Conservation (phyloP, 2,888 invertebrate species). For the Elgonia sp. region DNA sequence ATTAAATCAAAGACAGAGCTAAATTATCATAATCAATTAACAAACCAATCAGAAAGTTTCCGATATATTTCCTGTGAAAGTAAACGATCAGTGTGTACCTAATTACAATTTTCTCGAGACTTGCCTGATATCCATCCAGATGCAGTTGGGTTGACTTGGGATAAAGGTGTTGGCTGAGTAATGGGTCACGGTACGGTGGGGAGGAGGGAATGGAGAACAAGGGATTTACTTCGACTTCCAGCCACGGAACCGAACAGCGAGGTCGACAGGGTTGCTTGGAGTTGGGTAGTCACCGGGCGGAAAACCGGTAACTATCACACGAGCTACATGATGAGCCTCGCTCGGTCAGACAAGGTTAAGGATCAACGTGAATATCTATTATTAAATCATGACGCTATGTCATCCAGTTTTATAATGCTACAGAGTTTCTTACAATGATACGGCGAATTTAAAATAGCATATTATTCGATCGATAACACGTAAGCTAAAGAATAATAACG, state of each 20-base stretch:
- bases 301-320: constrained; percentile 74
- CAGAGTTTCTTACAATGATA: constrained; percentile 49
- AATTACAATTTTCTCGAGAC: constrained; percentile 71
- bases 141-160: constrained; percentile 70
- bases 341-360: constrained; percentile 72
- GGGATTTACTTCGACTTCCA: constrained; percentile 85
- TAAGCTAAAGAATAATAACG: constrained; percentile 24
- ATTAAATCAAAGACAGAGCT: constrained; percentile 56
- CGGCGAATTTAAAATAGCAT: constrained; percentile 47
- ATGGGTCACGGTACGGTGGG: constrained; percentile 73
- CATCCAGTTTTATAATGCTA: constrained; percentile 63
- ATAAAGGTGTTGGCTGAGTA: constrained; percentile 75
- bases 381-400: constrained; percentile 70
- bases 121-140: constrained; percentile 52
- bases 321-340: constrained; percentile 70
- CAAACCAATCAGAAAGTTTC: constrained; percentile 65
- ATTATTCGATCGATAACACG: constrained; percentile 49
- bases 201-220: constrained; percentile 86
- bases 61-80: constrained; percentile 55
- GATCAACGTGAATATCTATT: constrained; percentile 70
- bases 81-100: constrained; percentile 65
- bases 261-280: constrained; percentile 72
- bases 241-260: constrained; percentile 62
- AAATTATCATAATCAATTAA: constrained; percentile 66
- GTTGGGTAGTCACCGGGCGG: constrained; percentile 71